phyloP scores from a whole-genome alignment of 2,113 vertebrate genomes.

The Toxotes jaculatrix region DNA sequence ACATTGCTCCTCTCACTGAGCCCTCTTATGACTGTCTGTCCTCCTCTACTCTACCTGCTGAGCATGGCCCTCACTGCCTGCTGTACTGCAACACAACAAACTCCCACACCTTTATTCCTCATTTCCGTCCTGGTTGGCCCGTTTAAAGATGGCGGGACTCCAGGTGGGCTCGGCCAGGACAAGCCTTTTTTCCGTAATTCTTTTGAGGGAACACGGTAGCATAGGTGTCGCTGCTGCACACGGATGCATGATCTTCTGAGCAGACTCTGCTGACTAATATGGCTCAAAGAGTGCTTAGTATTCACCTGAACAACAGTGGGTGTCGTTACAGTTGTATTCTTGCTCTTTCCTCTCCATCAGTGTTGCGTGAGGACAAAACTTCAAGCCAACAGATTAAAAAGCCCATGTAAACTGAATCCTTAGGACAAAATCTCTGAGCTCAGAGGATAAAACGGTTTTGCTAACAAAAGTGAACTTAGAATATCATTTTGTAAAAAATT shows the following conservation, averaged over 20 bases:
- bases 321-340: slow-evolving; percentile 21
- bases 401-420: slow-evolving; percentile 17
- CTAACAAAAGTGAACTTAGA: slow-evolving; percentile 56
- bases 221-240: slow-evolving; percentile 34
- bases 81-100: slow-evolving; percentile 63
- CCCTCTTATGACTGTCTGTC: slow-evolving; percentile 66
- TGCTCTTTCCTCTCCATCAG: slow-evolving; percentile 8
- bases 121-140: slow-evolving; percentile 51
- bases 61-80: slow-evolving; percentile 79
- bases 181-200: slow-evolving; percentile 41
- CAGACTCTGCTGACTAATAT: slow-evolving; percentile 20
- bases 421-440: slow-evolving; percentile 40
- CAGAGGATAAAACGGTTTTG: slow-evolving; percentile 46
- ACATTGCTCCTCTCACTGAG: slow-evolving; percentile 64
- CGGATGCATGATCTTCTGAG: slow-evolving; percentile 37
- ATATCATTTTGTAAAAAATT: slow-evolving; percentile 58
- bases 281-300: slow-evolving; percentile 29
- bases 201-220: slow-evolving; percentile 61
- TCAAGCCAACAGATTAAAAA: slow-evolving; percentile 38
- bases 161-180: slow-evolving; percentile 43
- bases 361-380: slow-evolving; percentile 17
- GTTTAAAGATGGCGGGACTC: slow-evolving; percentile 41
- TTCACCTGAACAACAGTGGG: slow-evolving; percentile 32
- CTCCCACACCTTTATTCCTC: slow-evolving; percentile 40
- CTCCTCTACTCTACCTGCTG: slow-evolving; percentile 69